phyloP scores from a whole-genome alignment of 2,888 invertebrate species.

The Philhelius pedissequus region DNA sequence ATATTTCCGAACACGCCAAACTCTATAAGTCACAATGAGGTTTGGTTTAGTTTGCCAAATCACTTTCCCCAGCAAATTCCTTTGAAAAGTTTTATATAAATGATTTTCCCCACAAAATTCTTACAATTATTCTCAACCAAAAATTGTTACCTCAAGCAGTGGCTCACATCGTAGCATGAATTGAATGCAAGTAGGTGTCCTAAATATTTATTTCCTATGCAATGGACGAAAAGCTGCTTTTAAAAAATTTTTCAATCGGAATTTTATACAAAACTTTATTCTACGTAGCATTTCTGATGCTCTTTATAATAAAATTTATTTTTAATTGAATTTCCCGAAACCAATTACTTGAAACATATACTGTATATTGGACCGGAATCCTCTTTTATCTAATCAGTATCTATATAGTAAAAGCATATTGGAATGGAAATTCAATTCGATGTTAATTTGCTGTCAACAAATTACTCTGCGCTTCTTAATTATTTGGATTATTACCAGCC shows the following conservation, averaged over 20 bases:
- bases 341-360: neutral
- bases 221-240: too few relatives aligned
- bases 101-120: too few relatives aligned
- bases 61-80: too few relatives aligned
- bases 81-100: too few relatives aligned
- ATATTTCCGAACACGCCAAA: too few relatives aligned
- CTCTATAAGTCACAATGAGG: too few relatives aligned
- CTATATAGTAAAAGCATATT: neutral
- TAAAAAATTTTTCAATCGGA: neutral
- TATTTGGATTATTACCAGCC: conserved; percentile 21
- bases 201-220: too few relatives aligned
- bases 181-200: too few relatives aligned
- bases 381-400: conserved; percentile 7
- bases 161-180: too few relatives aligned
- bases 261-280: neutral
- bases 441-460: conserved; percentile 28
- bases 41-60: too few relatives aligned
- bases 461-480: conserved; percentile 18
- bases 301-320: neutral
- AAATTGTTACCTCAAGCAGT: too few relatives aligned
- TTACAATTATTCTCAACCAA: too few relatives aligned
- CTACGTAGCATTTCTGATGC: neutral
- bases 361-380: neutral
- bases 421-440: conserved; percentile 8
- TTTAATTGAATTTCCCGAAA: neutral